phyloP scores from a whole-genome alignment of 2,113 vertebrate species.

The cattle (Bos taurus) region ARS-UCD2.0 NC_037338.1:7564501-7565000 shows the following conservation, averaged over 20 bases:
- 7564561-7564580: not conserved
- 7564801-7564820: too few relatives aligned
- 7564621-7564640: not conserved
- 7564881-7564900: not conserved
- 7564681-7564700: not conserved
- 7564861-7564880: not conserved
- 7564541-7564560: too few relatives aligned
- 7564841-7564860: not conserved
- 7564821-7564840: not conserved
- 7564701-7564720: too few relatives aligned
- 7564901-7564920: not conserved
- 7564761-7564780: not conserved
- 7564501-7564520: too few relatives aligned
- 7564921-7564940: not conserved
- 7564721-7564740: not conserved
- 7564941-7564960: not conserved
- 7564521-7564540: not conserved
- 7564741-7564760: not conserved
- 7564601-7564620: not conserved
- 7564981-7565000: not conserved
- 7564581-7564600: fast-evolving
- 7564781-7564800: not conserved
- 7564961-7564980: not conserved
- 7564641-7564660: not conserved
- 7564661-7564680: not conserved